Evolutionary conservation across 2,113 vertebrate species (phyloP).

Genomic region (Panurus biarmicus): DNA sequence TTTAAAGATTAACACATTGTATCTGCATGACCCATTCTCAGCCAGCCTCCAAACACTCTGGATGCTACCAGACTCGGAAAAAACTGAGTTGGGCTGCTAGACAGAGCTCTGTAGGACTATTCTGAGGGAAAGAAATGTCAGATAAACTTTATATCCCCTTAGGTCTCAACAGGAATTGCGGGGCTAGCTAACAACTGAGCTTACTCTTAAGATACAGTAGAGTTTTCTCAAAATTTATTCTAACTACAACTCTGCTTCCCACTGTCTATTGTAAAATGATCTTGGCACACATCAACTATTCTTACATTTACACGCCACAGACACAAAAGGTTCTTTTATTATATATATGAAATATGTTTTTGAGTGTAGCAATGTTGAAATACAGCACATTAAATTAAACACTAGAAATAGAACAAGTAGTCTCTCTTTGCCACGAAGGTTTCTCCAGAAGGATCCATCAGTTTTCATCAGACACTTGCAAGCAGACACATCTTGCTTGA

Average conservation of each 20-base stretch:
- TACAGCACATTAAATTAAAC: neutral
- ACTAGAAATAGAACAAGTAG: neutral
- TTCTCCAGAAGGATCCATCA: neutral
- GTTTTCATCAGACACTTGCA: neutral
- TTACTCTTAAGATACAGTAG: neutral
- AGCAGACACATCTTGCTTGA: neutral
- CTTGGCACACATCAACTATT: neutral
- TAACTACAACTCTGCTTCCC: neutral
- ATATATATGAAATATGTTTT: neutral
- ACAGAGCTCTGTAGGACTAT: neutral
- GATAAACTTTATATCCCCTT: neutral
- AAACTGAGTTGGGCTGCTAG: neutral
- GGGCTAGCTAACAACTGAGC: neutral
- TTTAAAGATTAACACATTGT: neutral
- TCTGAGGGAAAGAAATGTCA: neutral
- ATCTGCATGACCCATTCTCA: neutral
- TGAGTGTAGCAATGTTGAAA: neutral
- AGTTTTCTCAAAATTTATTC: neutral
- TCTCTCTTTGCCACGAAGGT: neutral
- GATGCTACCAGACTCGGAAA: neutral
- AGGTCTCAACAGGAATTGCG: neutral
- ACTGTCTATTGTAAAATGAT: neutral
- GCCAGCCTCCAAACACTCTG: neutral
- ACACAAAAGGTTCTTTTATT: neutral
- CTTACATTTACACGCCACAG: neutral